phyloP scores from a whole-genome alignment of 2,113 vertebrate genomes.

The Martes martes region DNA sequence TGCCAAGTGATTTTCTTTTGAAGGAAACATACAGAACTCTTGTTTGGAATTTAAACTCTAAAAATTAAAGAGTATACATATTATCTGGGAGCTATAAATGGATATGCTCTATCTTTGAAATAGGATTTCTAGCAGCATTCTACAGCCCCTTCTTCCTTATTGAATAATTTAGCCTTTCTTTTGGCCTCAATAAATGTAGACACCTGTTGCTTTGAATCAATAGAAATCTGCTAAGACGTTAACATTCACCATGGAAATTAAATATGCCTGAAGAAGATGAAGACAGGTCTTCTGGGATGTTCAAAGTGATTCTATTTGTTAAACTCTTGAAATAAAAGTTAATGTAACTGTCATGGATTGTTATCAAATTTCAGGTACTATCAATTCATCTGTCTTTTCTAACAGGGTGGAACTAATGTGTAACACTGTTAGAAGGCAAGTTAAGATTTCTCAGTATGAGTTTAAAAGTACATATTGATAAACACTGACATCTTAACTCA shows the following conservation, averaged over 20 bases:
- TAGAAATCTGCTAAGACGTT: slow-evolving; percentile 67
- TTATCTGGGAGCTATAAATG: background rate
- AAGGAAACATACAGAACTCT: background rate
- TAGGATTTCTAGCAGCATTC: slow-evolving; percentile 10
- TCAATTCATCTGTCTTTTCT: slow-evolving; percentile 72
- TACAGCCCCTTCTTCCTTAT: background rate
- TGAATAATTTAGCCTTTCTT: slow-evolving; percentile 21
- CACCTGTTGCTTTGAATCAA: slow-evolving; percentile 69
- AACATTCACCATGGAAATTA: slow-evolving; percentile 46
- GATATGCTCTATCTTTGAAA: slow-evolving; percentile 40
- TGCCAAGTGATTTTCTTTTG: background rate
- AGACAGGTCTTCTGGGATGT: background rate
- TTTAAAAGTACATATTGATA: background rate
- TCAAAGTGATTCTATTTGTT: slow-evolving; percentile 61
- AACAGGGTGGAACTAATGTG: slow-evolving; percentile 78
- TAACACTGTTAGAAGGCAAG: slow-evolving; percentile 37
- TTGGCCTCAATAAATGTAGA: slow-evolving; percentile 61
- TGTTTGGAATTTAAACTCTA: background rate
- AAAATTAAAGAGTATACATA: background rate
- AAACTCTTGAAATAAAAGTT: slow-evolving; percentile 73
- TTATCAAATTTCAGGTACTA: slow-evolving; percentile 78
- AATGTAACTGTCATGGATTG: slow-evolving; percentile 68
- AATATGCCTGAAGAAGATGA: slow-evolving; percentile 29
- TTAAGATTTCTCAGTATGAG: slow-evolving; percentile 7
- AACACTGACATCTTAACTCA: background rate